Conservation (phyloP, 2,113 vertebrate species). For the Xenotilapia leptura region DNA sequence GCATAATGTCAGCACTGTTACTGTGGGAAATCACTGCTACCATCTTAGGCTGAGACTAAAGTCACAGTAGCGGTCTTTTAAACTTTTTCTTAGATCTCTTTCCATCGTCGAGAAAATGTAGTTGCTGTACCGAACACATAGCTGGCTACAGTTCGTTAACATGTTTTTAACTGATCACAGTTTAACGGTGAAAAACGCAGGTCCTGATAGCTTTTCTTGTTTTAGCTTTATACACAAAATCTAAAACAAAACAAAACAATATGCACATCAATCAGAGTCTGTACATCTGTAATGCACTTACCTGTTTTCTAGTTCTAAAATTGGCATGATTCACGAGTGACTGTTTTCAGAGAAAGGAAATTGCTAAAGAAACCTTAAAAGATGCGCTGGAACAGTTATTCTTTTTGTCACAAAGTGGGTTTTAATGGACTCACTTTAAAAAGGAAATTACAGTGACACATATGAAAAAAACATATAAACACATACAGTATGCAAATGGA, state of each 20-base stretch:
- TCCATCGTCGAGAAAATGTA: background rate
- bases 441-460: background rate
- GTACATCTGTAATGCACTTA: background rate
- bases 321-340: background rate
- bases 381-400: background rate
- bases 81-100: background rate
- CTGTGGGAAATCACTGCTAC: background rate
- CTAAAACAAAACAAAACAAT: background rate
- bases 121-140: background rate
- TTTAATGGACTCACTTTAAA: background rate
- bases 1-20: background rate
- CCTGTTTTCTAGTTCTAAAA: background rate
- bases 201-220: background rate
- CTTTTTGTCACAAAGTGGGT: background rate
- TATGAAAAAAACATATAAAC: background rate
- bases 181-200: background rate
- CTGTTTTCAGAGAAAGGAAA: background rate
- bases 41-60: background rate
- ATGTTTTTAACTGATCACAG: background rate
- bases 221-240: background rate
- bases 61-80: background rate
- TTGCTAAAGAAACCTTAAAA: background rate
- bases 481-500: background rate
- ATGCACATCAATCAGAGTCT: background rate
- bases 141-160: background rate